Evolutionary conservation across 2,888 invertebrate genomes (phyloP).

Genomic region (Thereva unica): DNA sequence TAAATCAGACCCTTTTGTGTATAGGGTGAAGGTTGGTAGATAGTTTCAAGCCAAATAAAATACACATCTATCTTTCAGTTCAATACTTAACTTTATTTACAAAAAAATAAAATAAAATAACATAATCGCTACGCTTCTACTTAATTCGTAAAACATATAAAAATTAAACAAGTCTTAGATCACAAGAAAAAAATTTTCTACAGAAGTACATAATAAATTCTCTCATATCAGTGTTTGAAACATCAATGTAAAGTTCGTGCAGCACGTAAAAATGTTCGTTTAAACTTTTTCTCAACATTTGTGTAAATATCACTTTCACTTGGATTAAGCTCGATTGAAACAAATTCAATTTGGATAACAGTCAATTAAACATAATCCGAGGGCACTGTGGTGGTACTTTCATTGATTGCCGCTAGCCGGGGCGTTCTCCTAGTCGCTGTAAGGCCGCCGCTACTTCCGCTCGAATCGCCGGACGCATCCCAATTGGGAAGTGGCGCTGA

Average conservation of each 20-base stretch:
- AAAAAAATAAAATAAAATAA: constrained; percentile 35
- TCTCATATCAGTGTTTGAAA: constrained; percentile 20
- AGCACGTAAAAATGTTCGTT: constrained; percentile 15
- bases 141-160: constrained; percentile 3
- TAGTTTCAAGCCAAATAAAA: neutral
- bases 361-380: constrained; percentile 63
- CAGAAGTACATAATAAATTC: constrained; percentile 27
- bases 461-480: constrained; percentile 52
- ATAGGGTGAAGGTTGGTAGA: too few species aligned
- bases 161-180: constrained; percentile 42
- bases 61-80: constrained; percentile 4
- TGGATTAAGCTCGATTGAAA: constrained; percentile 36
- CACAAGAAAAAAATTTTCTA: constrained; percentile 38
- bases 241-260: constrained; percentile 24
- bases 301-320: constrained; percentile 36
- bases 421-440: constrained; percentile 55
- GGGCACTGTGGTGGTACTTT: constrained; percentile 62
- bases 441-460: constrained; percentile 49
- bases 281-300: constrained; percentile 22
- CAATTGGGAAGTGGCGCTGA: constrained; percentile 59
- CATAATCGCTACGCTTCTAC: constrained; percentile 32
- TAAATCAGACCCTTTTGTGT: too few species aligned
- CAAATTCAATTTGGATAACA: constrained; percentile 14
- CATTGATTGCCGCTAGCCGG: constrained; percentile 63
- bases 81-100: constrained; percentile 30